A percentile compares a stretch with the other conserved stretches of the same genome.
Evolutionary conservation across 2,888 invertebrate genomes (phyloP).

Genomic region (Crioceris asparagi): DNA sequence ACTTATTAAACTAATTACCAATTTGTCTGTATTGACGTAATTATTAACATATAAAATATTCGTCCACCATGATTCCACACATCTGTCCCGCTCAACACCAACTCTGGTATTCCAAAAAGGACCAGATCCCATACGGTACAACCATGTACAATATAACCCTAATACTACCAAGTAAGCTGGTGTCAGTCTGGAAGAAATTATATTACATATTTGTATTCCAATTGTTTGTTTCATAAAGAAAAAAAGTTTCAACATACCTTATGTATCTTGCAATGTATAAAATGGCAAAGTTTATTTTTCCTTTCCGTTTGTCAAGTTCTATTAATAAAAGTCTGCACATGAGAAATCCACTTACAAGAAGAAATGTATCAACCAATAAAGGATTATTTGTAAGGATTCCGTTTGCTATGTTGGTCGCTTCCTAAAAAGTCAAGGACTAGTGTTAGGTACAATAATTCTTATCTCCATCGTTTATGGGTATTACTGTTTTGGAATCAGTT

Average conservation of each 20-base stretch:
- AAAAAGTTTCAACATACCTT: conserved; percentile 40
- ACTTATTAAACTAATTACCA: conserved; percentile 47
- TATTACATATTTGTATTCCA: too few relatives aligned
- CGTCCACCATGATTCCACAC: conserved; percentile 60
- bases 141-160: conserved; percentile 61
- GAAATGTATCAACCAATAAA: conserved; percentile 61
- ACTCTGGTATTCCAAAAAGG: conserved; percentile 61
- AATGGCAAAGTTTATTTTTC: conserved; percentile 49
- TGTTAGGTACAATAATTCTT: too few relatives aligned
- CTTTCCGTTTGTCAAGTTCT: conserved; percentile 56
- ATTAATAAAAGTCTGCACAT: conserved; percentile 55
- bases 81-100: conserved; percentile 45
- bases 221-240: not conserved
- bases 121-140: conserved; percentile 58
- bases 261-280: conserved; percentile 57
- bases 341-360: conserved; percentile 60
- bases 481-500: too few relatives aligned
- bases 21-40: conserved; percentile 52
- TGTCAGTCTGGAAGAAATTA: conserved; percentile 52
- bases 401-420: conserved; percentile 45
- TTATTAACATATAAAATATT: conserved; percentile 66
- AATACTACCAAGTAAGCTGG: conserved; percentile 64
- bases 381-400: conserved; percentile 56
- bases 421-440: conserved; percentile 36
- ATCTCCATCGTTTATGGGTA: too few relatives aligned